Evolutionary conservation across 2,888 invertebrate species (phyloP), one percentile per base, ranked within the genome.

Genomic region (Lomographa bimaculata): DNA sequence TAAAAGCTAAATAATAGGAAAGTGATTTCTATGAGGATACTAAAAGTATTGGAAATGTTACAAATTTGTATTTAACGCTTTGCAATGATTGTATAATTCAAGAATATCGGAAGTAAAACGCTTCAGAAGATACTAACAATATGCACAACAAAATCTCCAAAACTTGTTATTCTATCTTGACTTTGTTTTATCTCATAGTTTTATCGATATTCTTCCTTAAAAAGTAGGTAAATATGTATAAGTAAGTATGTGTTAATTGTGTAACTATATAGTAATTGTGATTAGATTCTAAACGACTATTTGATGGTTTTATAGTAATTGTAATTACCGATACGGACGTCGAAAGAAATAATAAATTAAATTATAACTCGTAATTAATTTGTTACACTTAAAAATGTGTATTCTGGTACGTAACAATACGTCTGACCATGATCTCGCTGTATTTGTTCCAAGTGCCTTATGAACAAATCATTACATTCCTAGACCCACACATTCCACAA

Each of bases 391-490:
- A 45, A 39, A 39, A 12, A 18, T 26, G 30, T 37, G 32, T 36
- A 36, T 35, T 35, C 42, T 52, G 49, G 56, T 57, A 54, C 48
- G 50, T 43, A 54, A 51, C 40, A 48, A 57, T 46, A 53, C 48
- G 55, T 60, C 64, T 65, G 64, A 71, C 62, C 69, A 70, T 64
- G 71, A 73, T 75, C 71, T 79, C 68, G 64, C 60, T 73, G 67
- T 82, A 83, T 85, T 85, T 82, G 83, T 87, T 89, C 78, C 76
- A 86, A 86, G 85, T 89, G 87, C 86, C 87, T 87, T 87, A 87
- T 70, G 79, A 84, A 81, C 80, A 83, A 84, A 82, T 82, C 67
- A 64, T 75, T 72, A 69, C 79, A 86, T 83, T 84, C 79, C 80
- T 77, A 75, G 57, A 36, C 28, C 14, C 25, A 21, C 65, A 71